These are phyloP conservation scores for Tympanuchus pallidicinctus DNA, from an alignment of 2,113 vertebrate species.

Conservation along the genomic window DNA sequence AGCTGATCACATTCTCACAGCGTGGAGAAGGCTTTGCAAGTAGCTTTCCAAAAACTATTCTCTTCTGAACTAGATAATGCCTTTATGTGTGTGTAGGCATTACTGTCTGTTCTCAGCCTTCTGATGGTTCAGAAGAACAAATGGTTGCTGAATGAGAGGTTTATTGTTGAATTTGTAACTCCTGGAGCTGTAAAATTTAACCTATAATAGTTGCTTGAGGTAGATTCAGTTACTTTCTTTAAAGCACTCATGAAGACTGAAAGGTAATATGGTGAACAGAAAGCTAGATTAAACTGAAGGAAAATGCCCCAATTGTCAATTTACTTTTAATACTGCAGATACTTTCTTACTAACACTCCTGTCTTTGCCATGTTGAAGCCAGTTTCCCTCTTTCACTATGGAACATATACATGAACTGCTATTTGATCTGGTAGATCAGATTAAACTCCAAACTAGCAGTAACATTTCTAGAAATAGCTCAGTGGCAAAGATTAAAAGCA, in stretches of 20 bases:
- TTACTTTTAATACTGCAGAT: not conserved
- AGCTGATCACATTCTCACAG: not conserved
- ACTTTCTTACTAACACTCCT: not conserved
- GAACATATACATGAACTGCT: constrained; percentile 43
- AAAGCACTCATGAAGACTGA: not conserved
- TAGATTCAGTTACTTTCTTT: not conserved
- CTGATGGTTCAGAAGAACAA: not conserved
- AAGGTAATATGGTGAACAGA: not conserved
- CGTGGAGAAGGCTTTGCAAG: not conserved
- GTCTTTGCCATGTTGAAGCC: not conserved
- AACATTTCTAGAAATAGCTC: constrained; percentile 71
- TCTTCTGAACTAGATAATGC: not conserved
- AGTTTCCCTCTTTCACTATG: constrained; percentile 37
- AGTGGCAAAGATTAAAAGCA: constrained; percentile 5
- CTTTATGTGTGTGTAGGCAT: not conserved
- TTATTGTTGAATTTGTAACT: not conserved
- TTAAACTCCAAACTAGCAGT: constrained; percentile 53
- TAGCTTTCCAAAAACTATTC: not conserved
- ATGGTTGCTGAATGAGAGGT: not conserved
- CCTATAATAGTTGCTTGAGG: not conserved
- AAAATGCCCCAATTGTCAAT: not conserved
- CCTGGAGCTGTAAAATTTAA: not conserved
- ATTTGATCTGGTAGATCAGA: constrained; percentile 70
- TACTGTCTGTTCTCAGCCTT: not conserved
- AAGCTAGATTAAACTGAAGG: not conserved